A percentile compares a stretch with the other conserved stretches of the same genome.
Evolutionary conservation across 2,113 vertebrate genomes (phyloP).

Genomic region (Crocuta crocuta): DNA sequence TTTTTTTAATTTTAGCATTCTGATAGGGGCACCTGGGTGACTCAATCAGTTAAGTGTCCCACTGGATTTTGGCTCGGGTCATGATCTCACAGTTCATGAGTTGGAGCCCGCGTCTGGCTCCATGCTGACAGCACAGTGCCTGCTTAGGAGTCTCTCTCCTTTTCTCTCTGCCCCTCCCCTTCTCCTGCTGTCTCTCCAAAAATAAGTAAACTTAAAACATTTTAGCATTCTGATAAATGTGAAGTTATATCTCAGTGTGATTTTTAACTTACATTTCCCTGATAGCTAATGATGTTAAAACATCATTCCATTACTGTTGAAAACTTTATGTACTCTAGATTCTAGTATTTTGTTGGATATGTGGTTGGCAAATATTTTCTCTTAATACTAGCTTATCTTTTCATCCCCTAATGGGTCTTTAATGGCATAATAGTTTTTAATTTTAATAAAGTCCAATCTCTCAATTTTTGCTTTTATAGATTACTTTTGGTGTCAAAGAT

Average conservation of each 20-base stretch:
- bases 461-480: not conserved
- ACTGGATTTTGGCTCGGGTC: no score
- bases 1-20: not conserved
- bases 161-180: no score
- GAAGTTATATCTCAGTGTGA: not conserved
- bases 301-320: not conserved
- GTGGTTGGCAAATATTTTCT: not conserved
- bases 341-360: not conserved
- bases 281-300: not conserved
- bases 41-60: no score
- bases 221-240: not conserved
- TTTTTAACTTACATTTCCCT: not conserved
- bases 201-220: no score
- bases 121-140: no score
- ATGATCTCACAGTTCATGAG: no score
- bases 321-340: not conserved
- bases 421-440: not conserved
- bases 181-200: no score
- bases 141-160: no score
- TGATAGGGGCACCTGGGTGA: no score
- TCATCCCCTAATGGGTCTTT: not conserved
- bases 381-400: not conserved
- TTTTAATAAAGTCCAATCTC: not conserved
- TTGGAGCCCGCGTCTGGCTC: no score
- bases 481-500: not conserved